Evolutionary conservation across 2,888 invertebrate species (phyloP), one percentile per base, ranked within the genome.

Genomic region (Drosophila atripex): DNA sequence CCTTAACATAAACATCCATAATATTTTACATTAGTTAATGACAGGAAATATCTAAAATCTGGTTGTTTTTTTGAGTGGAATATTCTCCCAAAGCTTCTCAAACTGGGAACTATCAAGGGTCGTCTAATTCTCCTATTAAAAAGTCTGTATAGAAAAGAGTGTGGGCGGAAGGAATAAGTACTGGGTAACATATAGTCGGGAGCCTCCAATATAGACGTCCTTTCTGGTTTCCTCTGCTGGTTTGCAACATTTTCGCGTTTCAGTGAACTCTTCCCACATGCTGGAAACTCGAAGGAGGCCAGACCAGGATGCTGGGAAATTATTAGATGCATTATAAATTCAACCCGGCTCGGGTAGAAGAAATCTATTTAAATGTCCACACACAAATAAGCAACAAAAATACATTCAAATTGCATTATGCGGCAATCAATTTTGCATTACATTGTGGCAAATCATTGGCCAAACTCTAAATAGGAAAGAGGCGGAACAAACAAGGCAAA

Each of bases 261-360:
- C 71, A 25, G 54, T 51, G 32, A 71, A 71, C 53, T 71, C 51
- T 71, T 71, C 51, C 35, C 41, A 51, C 54, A 63, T 51, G 54
- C 61, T 46, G 43, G 39, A 39, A 57, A 46, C 14, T 39, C 14
- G 5, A 1, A 21, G 43, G 11, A 43, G 35, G 18, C 1, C 4
- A 12, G 43, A 12, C 21, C 43, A 43, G 43, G 35, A 23, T 54
- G 43, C 35, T 41, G 55, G 60, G 66, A 73, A 80, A 86, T 86
- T 83, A 73, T n/a, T n/a, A n/a, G n/a, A n/a, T n/a, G n/a, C 80
- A 77, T 86, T 79, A 79, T 75, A 80, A 70, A 83, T 86, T 11
- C 43, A 21, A 21, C 43, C 43, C 43, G 28, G 28, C 43, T 18
- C 16, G 16, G 16, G 16, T 11, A 18, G 9, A 18, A 16, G 18